Conservation (phyloP, 2,113 vertebrate genomes). For the Bambusicola thoracicus region DNA sequence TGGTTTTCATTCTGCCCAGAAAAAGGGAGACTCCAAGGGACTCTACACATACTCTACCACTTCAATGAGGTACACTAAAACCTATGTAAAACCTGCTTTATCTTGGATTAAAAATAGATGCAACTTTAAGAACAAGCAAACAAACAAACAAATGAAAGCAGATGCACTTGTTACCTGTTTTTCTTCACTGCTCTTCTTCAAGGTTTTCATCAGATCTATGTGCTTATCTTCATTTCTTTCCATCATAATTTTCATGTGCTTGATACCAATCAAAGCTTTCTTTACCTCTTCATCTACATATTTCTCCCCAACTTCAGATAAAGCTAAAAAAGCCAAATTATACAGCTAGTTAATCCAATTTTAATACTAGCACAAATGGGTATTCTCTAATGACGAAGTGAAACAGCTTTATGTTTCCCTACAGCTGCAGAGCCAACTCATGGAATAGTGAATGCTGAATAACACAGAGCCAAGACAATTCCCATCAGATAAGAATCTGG, state of each 20-base stretch:
- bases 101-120: not conserved
- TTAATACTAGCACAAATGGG: slow-evolving; percentile 1
- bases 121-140: not conserved
- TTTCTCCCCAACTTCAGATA: slow-evolving; percentile 82
- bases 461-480: not conserved
- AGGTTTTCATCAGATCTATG: slow-evolving; percentile 84
- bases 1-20: not conserved
- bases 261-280: slow-evolving; percentile 87
- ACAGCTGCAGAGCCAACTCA: not conserved
- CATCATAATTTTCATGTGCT: slow-evolving; percentile 91
- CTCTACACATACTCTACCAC: not conserved
- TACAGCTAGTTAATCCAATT: not conserved
- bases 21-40: not conserved
- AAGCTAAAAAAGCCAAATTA: slow-evolving; percentile 73
- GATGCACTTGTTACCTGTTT: slow-evolving; percentile 80
- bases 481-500: not conserved
- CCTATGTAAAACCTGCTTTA: not conserved
- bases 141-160: not conserved
- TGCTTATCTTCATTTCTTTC: slow-evolving; percentile 88
- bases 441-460: not conserved
- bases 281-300: slow-evolving; percentile 84
- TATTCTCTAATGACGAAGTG: not conserved
- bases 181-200: slow-evolving; percentile 87
- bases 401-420: not conserved
- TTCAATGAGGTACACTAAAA: not conserved